These are phyloP conservation scores for Falcaria lacertinaria DNA, from an alignment of 2,888 invertebrate genomes.

Conservation along the genomic window DNA sequence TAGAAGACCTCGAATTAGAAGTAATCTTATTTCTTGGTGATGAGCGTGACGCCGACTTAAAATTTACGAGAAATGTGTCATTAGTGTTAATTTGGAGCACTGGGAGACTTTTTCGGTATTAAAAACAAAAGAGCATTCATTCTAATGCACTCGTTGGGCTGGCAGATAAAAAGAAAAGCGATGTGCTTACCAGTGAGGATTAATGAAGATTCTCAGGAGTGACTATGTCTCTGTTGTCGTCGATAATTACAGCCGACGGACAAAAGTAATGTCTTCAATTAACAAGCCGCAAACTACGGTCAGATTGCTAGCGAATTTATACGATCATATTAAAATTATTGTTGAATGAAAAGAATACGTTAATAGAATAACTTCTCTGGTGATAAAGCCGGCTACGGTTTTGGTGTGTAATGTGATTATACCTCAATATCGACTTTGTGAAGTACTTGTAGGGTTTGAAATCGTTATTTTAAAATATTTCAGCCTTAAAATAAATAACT, in stretches of 20 bases:
- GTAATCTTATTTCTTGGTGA: slow-evolving; percentile 66
- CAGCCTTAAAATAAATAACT: too few species aligned
- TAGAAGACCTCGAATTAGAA: slow-evolving; percentile 76
- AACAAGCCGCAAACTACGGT: slow-evolving; percentile 26
- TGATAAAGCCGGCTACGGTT: too few species aligned
- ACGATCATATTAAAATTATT: background rate
- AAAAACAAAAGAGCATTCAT: slow-evolving; percentile 32
- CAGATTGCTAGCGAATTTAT: slow-evolving; percentile 8
- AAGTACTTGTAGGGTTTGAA: too few species aligned
- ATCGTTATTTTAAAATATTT: too few species aligned
- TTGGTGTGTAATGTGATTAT: too few species aligned
- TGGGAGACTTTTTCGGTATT: slow-evolving; percentile 49
- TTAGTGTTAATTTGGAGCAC: slow-evolving; percentile 73
- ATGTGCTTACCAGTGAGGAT: slow-evolving; percentile 31
- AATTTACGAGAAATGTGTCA: slow-evolving; percentile 70
- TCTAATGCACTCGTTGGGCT: slow-evolving; percentile 6
- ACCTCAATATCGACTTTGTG: too few species aligned
- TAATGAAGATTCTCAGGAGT: slow-evolving; percentile 37
- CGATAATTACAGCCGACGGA: slow-evolving; percentile 48
- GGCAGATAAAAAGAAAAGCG: slow-evolving; percentile 31
- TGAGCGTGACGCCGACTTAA: slow-evolving; percentile 71
- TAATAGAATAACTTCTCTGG: background rate
- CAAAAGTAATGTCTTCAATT: slow-evolving; percentile 58
- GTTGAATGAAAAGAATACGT: background rate
- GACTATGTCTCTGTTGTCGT: slow-evolving; percentile 39